Evolutionary conservation across 1,140 invertebrate species (phyloP), one percentile per base, ranked within the genome.

Genomic region (Drosophila equinoxialis): DNA sequence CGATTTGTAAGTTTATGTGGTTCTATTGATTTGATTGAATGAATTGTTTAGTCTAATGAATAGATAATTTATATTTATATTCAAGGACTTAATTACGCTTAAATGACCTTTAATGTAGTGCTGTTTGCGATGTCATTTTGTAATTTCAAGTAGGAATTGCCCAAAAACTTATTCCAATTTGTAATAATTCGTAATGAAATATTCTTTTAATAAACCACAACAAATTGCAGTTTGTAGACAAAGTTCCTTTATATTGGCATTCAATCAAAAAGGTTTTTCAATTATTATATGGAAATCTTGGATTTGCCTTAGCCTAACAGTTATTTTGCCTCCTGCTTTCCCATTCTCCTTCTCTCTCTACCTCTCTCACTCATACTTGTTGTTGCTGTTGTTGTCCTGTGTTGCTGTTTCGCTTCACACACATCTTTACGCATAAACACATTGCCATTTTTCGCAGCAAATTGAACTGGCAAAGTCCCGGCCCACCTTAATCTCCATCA

Each of bases 371-470:
- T 30, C 30, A 30, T 30, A 30, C 17, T 55, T 55, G 30, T 8
- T n/a, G 37, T 20, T 17, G 30, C 30, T 0, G 35, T 37, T 57
- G 26, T 37, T 20, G 3, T 17, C 55, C 41, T 41, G 69, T 59
- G 11, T 30, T 37, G 6, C 23, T 39, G 26, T 42, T 64, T 30
- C 45, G 26, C 69, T 74, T 67, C 59, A 60, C 80, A 82, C 75
- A 85, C 79, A 86, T 85, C 78, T 82, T 87, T 82, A 66, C 82
- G 82, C 83, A 86, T 86, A 86, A 86, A 87, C 83, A 89, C 84
- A 74, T 89, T 71, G 70, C 69, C 58, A 79, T 87, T 77, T 77
- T 79, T 84, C 51, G 74, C 81, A 91, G 74, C 75, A 87, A 81
- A 91, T 91, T 91, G 85, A 90, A 85, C 68, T 48, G 66, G 23